Conservation (phyloP, 2,888 invertebrate species). For the Xestia rhomboidea region DNA sequence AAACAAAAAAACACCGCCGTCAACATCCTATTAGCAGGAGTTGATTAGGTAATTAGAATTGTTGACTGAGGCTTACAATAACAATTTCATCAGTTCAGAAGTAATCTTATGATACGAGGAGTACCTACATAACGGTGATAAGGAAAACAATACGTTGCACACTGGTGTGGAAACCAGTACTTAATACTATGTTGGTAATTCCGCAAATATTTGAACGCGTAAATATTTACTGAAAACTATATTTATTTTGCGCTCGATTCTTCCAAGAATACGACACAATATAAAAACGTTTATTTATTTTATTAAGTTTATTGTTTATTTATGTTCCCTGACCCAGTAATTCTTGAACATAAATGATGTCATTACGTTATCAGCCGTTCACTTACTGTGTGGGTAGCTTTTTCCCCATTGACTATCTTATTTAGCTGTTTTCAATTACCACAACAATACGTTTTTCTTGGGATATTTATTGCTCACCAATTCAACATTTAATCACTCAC, state of each 20-base stretch:
- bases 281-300: slow-evolving; percentile 35
- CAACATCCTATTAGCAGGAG: neutral
- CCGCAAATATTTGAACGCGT: slow-evolving; percentile 42
- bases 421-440: slow-evolving; percentile 5
- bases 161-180: slow-evolving; percentile 35
- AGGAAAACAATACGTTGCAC: slow-evolving; percentile 46
- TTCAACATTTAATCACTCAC: neutral
- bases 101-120: slow-evolving; percentile 24
- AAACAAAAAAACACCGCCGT: neutral
- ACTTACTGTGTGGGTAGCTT: neutral
- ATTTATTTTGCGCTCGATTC: slow-evolving; percentile 58
- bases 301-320: slow-evolving; percentile 47
- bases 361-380: slow-evolving; percentile 37
- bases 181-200: slow-evolving; percentile 34
- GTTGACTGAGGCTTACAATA: neutral
- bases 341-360: slow-evolving; percentile 48
- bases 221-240: slow-evolving; percentile 53
- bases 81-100: slow-evolving; percentile 40
- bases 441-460: slow-evolving; percentile 20
- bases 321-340: slow-evolving; percentile 55
- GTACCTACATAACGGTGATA: slow-evolving; percentile 41
- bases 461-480: slow-evolving; percentile 23
- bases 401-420: slow-evolving; percentile 26
- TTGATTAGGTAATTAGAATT: slow-evolving; percentile 19
- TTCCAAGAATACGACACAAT: slow-evolving; percentile 40